A percentile compares a stretch with the other conserved stretches of the same genome.
Conservation (phyloP, 2,888 invertebrate species). For the Pristionchus fissidentatus region DNA sequence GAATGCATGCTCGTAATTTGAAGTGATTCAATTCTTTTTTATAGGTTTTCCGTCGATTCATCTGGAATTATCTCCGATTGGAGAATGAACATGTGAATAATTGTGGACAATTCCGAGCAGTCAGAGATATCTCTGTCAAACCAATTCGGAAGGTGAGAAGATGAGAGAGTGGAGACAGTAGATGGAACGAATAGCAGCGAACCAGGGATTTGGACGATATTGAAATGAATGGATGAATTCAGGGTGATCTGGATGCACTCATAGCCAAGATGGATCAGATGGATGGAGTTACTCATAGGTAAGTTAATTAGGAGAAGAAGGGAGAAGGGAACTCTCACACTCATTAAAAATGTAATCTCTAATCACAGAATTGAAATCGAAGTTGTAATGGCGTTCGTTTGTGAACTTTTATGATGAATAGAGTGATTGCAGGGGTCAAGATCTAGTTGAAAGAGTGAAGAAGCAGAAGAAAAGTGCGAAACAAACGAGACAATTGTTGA, state of each 20-base stretch:
- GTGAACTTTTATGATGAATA: too few relatives aligned
- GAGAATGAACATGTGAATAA: constrained; percentile 99
- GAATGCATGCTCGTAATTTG: neutral
- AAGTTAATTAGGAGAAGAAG: neutral
- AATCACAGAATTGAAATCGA: too few relatives aligned
- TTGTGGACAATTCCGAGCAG: constrained; percentile 96
- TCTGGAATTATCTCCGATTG: constrained; percentile 99
- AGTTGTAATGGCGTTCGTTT: too few relatives aligned
- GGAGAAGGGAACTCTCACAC: neutral
- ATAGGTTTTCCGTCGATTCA: constrained; percentile 82
- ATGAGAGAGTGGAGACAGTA: too few relatives aligned
- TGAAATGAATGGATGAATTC: neutral
- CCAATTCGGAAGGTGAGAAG: constrained; percentile 84
- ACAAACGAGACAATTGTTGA: constrained; percentile 70
- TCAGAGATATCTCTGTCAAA: constrained; percentile 95
- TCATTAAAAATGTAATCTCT: too few relatives aligned
- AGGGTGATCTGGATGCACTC: constrained; percentile 69
- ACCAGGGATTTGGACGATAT: neutral
- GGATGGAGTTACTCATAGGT: constrained; percentile 58
- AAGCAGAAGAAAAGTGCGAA: constrained; percentile 74
- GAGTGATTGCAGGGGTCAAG: constrained; percentile 68
- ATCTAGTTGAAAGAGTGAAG: constrained; percentile 72
- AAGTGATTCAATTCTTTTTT: neutral
- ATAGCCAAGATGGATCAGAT: constrained; percentile 73
- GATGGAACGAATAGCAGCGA: neutral